Base-by-base conservation (phyloP, 2,797 vertebrate species). In the Aplochiton taeniatus region DNA sequence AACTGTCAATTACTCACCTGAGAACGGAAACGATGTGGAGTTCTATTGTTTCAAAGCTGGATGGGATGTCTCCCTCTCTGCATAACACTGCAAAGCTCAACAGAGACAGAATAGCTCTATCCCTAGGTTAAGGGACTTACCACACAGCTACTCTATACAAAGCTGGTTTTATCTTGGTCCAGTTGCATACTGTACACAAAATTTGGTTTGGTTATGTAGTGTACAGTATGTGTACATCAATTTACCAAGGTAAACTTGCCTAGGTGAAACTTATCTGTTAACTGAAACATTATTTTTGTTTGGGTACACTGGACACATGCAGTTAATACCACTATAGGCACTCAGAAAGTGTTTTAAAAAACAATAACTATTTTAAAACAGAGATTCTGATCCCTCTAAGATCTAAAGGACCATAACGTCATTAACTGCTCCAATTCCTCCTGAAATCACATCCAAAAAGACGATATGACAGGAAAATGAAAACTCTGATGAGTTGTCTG, bases 381-480 rank as follows among this genome's bases (percentile, higher is more conserved):
- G 59, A 10, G 63, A 74, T 11, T 1, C 41, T 59, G 74, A 66
- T 62, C 80, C 46, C 0, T 75, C 61, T 75, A 77, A 85, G 85
- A 84, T 75, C 61, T 75, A 77, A 85, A 86, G 85, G 66, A 82
- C 76, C 69, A 81, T 85, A 81, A 84, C 76, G 69, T 81, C 63
- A 86, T 85, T 88, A 88, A 87, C 83, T 85, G 76, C 68, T 41
- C 62, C 57, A 17, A 67, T 73, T 83, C 71, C 74, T 76, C 73
- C 74, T 76, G 75, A 84, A 78, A 77, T 86, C 83, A 72, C 79
- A 78, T 69, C 69, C 77, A 84, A 77, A 71, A 81, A 81, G 87
- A 70, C 43, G 70, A 82, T 63, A 84, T 90, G 88, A 90, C 88
- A 90, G 79, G 80, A 68, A 84, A 87, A 89, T 87, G 75, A 85